Conservation (phyloP, 1,140 invertebrate species). For the Gonioctena quinquepunctata region DNA sequence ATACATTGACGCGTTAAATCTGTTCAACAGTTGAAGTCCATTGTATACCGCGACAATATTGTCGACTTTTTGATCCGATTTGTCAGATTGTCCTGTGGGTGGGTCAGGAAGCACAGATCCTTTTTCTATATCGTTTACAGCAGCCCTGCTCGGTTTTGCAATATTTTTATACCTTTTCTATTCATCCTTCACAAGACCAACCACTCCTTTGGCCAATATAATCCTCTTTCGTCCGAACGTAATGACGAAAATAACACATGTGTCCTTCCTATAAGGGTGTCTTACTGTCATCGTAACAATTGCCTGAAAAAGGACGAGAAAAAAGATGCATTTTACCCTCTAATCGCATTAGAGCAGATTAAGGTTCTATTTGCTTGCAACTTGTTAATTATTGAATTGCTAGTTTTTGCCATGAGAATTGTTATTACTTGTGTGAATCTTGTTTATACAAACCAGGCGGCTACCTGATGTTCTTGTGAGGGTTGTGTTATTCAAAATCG, state of each 20-base stretch:
- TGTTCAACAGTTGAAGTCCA: slow-evolving; percentile 32
- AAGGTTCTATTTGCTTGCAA: slow-evolving; percentile 29
- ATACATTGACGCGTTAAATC: slow-evolving; percentile 47
- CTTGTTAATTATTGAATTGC: slow-evolving; percentile 35
- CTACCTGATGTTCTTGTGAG: slow-evolving; percentile 22
- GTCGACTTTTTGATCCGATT: slow-evolving; percentile 58
- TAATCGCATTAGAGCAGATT: slow-evolving; percentile 42
- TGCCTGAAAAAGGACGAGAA: slow-evolving; percentile 33
- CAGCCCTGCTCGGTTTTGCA: slow-evolving; percentile 19
- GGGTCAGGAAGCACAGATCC: slow-evolving; percentile 49
- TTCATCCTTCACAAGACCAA: background rate
- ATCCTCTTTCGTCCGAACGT: slow-evolving; percentile 52
- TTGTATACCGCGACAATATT: slow-evolving; percentile 54
- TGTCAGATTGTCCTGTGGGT: slow-evolving; percentile 54
- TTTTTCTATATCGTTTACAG: slow-evolving; percentile 53
- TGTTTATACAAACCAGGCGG: slow-evolving; percentile 27
- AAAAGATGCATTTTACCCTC: slow-evolving; percentile 37
- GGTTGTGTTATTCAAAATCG: background rate
- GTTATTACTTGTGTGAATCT: slow-evolving; percentile 31
- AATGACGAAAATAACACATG: slow-evolving; percentile 56
- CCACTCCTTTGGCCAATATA: slow-evolving; percentile 43
- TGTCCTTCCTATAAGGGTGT: slow-evolving; percentile 52
- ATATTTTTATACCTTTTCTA: background rate
- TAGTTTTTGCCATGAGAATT: slow-evolving; percentile 24
- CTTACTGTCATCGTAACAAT: slow-evolving; percentile 55